A percentile compares a stretch with the other conserved stretches of the same genome.
phyloP scores from a whole-genome alignment of 2,888 invertebrate species.

The Acheta domesticus region DNA sequence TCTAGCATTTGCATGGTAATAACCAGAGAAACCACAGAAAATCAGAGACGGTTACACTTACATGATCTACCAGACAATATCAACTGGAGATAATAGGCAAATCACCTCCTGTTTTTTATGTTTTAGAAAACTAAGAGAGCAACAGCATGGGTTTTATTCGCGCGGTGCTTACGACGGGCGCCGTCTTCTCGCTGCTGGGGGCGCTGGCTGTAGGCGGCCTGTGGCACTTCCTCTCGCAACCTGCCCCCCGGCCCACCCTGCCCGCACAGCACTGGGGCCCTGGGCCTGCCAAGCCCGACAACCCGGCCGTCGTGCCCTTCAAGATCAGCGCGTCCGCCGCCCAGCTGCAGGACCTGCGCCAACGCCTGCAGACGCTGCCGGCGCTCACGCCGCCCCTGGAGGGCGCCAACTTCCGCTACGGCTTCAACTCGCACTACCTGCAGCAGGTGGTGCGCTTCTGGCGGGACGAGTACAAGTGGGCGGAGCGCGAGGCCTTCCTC shows the following conservation, averaged over 20 bases:
- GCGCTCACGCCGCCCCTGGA: slow-evolving; percentile 44
- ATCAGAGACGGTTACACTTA: too few species aligned
- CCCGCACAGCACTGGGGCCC: slow-evolving; percentile 28
- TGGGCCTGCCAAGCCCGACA: slow-evolving; percentile 20
- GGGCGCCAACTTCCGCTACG: slow-evolving; percentile 70
- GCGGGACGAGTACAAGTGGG: slow-evolving; percentile 72
- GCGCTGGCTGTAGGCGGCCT: background rate
- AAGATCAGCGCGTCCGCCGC: slow-evolving; percentile 19
- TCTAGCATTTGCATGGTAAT: too few species aligned
- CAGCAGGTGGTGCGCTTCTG: slow-evolving; percentile 70
- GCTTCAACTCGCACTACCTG: slow-evolving; percentile 70
- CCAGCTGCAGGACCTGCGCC: slow-evolving; percentile 58
- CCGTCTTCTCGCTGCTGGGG: background rate
- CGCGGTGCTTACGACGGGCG: too few species aligned
- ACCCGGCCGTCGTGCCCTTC: slow-evolving; percentile 24
- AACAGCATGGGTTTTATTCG: too few species aligned
- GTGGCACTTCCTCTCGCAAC: background rate
- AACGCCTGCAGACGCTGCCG: slow-evolving; percentile 57
- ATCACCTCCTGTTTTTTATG: too few species aligned
- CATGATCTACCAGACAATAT: too few species aligned
- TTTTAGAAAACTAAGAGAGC: too few species aligned
- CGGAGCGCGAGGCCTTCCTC: slow-evolving; percentile 62
- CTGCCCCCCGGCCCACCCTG: background rate
- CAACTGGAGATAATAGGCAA: too few species aligned
- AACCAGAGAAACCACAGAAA: too few species aligned